A percentile compares a stretch with the other conserved stretches of the same genome.
Conservation (phyloP, 2,888 invertebrate genomes). For the Lampropteryx suffumata region DNA sequence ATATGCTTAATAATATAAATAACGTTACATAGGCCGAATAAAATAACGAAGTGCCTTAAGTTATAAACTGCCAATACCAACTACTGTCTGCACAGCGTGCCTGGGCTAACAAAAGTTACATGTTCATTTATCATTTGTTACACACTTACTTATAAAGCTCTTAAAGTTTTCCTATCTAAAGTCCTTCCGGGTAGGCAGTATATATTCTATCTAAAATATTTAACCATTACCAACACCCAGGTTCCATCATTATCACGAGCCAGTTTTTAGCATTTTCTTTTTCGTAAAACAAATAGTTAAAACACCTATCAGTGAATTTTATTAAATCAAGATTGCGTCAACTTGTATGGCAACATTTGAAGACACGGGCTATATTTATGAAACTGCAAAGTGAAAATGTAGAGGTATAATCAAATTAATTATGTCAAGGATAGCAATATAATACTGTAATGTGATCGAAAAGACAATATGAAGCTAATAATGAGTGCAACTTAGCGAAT, state of each 20-base stretch:
- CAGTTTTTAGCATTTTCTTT: background rate
- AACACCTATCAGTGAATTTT: background rate
- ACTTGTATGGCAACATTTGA: background rate
- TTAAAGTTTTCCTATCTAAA: conserved; percentile 20
- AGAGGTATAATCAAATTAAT: too few species aligned
- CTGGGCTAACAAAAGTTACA: too few species aligned
- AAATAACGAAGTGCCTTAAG: too few species aligned
- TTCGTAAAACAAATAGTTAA: background rate
- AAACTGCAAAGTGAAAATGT: too few species aligned
- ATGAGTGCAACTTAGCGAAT: background rate
- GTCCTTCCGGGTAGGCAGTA: conserved; percentile 19
- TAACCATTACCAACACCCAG: conserved; percentile 1
- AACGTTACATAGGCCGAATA: conserved; percentile 8
- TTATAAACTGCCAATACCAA: too few species aligned
- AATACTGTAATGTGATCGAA: conserved; percentile 1
- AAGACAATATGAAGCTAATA: conserved; percentile 3
- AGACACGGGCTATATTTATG: background rate
- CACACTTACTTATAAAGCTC: conserved; percentile 17
- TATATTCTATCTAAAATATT: conserved; percentile 23
- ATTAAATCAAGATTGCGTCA: too few species aligned
- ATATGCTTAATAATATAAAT: too few species aligned
- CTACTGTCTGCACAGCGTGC: too few species aligned
- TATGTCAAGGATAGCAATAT: too few species aligned
- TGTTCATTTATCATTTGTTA: background rate
- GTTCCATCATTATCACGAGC: conserved; percentile 7